Evolutionary conservation across 2,888 invertebrate genomes (phyloP).

Genomic region (Endotricha flammealis): DNA sequence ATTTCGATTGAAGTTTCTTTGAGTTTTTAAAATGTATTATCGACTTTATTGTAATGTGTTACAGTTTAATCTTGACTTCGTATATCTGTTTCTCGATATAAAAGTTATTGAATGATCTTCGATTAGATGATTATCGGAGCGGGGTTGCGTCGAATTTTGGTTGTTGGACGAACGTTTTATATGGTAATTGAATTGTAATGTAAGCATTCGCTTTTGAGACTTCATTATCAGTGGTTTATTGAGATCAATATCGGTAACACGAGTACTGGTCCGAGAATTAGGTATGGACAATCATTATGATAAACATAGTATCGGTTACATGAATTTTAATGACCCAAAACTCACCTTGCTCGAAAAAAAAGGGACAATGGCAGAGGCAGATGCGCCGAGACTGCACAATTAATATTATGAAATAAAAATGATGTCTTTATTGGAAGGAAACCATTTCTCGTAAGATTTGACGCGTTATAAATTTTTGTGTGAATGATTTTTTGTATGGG

Average conservation of each 20-base stretch:
- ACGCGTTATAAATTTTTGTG: constrained; percentile 73
- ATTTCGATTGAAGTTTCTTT: constrained; percentile 52
- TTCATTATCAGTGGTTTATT: constrained; percentile 61
- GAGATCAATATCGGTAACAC: constrained; percentile 41
- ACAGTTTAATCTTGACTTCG: constrained; percentile 35
- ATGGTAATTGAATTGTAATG: constrained; percentile 76
- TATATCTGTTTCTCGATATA: constrained; percentile 50
- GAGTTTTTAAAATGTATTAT: constrained; percentile 34
- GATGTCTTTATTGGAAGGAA: constrained; percentile 73
- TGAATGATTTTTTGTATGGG: constrained; percentile 49
- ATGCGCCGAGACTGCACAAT: constrained; percentile 65
- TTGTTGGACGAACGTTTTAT: constrained; percentile 66
- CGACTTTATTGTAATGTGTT: constrained; percentile 36
- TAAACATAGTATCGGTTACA: constrained; percentile 53
- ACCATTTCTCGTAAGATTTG: constrained; percentile 71
- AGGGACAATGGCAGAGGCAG: constrained; percentile 56
- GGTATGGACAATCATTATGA: constrained; percentile 50
- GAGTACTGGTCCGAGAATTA: constrained; percentile 34
- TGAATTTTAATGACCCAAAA: constrained; percentile 48
- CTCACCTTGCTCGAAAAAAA: constrained; percentile 32
- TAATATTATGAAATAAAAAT: constrained; percentile 66
- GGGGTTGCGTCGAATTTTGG: constrained; percentile 57
- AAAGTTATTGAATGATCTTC: constrained; percentile 73
- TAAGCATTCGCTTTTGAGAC: constrained; percentile 57
- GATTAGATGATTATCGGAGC: constrained; percentile 76